Conservation (phyloP, 2,113 vertebrate genomes). For the Lampris megalopsis region DNA sequence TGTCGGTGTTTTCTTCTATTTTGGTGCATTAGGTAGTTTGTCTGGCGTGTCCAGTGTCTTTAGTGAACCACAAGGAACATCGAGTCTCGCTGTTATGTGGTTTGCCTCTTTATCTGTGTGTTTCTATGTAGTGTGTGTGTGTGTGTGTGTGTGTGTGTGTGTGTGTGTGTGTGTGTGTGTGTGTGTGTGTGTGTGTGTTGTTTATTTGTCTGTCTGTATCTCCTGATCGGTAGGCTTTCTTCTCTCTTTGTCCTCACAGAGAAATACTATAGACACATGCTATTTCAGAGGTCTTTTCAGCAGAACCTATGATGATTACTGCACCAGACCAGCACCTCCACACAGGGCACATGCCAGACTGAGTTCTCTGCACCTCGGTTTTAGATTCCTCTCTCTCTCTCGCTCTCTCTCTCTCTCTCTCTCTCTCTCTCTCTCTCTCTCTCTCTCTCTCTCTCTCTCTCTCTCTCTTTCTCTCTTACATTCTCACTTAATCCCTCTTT, state of each 20-base stretch:
- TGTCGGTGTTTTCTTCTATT: conserved; percentile 26
- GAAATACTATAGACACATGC: conserved; percentile 6
- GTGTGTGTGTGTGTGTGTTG: background rate
- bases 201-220: too few relatives aligned
- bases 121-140: background rate
- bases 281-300: conserved; percentile 42
- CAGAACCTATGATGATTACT: conserved; percentile 43
- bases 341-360: conserved; percentile 52
- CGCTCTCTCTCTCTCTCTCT: conserved; percentile 1
- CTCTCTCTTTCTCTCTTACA: conserved; percentile 2
- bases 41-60: conserved; percentile 38
- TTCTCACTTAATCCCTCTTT: background rate
- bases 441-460: conserved; percentile 3
- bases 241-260: background rate
- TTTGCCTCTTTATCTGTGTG: background rate
- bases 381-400: background rate
- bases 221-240: too few relatives aligned
- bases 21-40: conserved; percentile 30
- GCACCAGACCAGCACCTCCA: conserved; percentile 28
- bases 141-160: background rate
- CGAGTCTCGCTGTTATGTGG: conserved; percentile 6
- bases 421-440: conserved; percentile 17
- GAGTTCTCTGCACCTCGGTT: conserved; percentile 10
- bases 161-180: background rate
- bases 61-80: conserved; percentile 49